Conservation (phyloP, 2,888 invertebrate genomes). For the Neoascia interrupta region DNA sequence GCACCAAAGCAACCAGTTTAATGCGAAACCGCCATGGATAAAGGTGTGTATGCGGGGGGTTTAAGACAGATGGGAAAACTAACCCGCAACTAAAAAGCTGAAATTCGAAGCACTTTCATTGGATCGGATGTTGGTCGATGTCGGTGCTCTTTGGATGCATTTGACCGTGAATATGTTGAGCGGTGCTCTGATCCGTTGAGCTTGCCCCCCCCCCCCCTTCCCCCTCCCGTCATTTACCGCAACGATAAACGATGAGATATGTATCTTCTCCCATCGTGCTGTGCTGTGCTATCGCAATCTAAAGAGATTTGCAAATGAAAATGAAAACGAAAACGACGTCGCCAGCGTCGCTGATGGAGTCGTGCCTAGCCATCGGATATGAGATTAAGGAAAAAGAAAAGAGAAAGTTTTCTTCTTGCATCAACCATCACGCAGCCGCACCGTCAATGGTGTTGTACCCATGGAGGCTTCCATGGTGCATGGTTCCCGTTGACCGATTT, state of each 20-base stretch:
- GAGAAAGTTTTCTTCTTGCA: slow-evolving; percentile 65
- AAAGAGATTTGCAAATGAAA: slow-evolving; percentile 71
- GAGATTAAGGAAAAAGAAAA: slow-evolving; percentile 60
- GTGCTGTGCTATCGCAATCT: not conserved
- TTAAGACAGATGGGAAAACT: slow-evolving; percentile 7
- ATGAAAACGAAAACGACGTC: slow-evolving; percentile 73
- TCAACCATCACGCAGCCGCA: slow-evolving; percentile 30
- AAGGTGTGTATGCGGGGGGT: slow-evolving; percentile 22
- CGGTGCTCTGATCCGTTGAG: slow-evolving; percentile 48
- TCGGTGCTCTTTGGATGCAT: slow-evolving; percentile 58
- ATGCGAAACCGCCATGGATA: slow-evolving; percentile 2
- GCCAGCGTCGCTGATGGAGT: slow-evolving; percentile 4
- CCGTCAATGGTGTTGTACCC: slow-evolving; percentile 20
- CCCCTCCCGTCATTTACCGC: slow-evolving; percentile 47
- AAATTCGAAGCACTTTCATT: slow-evolving; percentile 65
- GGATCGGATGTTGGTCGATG: slow-evolving; percentile 47
- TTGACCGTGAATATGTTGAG: slow-evolving; percentile 61
- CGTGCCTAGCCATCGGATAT: too few relatives aligned
- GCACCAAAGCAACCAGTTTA: slow-evolving; percentile 35
- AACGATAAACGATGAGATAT: slow-evolving; percentile 51
- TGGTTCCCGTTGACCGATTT: slow-evolving; percentile 69
- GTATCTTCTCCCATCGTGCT: slow-evolving; percentile 20
- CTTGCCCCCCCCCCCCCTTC: slow-evolving; percentile 47
- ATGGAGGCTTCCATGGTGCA: slow-evolving; percentile 31
- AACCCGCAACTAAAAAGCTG: slow-evolving; percentile 19